A percentile compares a stretch with the other conserved stretches of the same genome.
Conservation (phyloP, 2,888 invertebrate genomes). For the Rhabditoides inermis region DNA sequence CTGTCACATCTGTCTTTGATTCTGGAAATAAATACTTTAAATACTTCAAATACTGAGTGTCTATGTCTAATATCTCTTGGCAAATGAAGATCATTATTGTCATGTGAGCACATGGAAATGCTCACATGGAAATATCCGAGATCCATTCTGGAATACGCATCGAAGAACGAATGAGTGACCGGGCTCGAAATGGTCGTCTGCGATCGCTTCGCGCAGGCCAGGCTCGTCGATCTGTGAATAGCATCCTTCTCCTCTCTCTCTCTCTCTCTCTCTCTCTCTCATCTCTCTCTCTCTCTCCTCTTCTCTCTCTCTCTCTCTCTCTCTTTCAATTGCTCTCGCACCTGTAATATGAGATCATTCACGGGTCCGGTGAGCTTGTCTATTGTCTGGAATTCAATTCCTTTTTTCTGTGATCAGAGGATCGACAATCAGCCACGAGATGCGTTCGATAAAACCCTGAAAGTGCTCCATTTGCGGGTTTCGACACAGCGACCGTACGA, state of each 20-base stretch:
- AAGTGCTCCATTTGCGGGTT: not conserved
- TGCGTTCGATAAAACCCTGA: constrained; percentile 32
- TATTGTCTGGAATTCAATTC: constrained; percentile 36
- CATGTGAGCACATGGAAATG: not conserved
- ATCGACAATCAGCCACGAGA: constrained; percentile 33
- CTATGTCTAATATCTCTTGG: no score
- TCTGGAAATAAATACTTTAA: no score
- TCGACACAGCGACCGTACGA: not conserved
- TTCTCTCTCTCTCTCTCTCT: not conserved
- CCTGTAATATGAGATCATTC: constrained; percentile 37
- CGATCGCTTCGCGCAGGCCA: no score
- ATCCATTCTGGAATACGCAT: constrained; percentile 28
- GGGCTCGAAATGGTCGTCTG: no score
- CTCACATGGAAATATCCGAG: constrained; percentile 27
- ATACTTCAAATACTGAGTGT: no score
- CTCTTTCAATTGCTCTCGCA: constrained; percentile 6
- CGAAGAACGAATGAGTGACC: constrained; percentile 32
- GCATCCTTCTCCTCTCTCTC: not conserved
- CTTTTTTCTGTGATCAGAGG: constrained; percentile 30
- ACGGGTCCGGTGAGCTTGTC: constrained; percentile 41
- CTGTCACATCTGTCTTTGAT: no score
- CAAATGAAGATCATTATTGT: not conserved
- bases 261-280: no score
- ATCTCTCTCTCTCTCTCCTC: constrained; percentile 3
- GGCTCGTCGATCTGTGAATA: not conserved